Conservation (phyloP, 1,140 invertebrate species). For the Bombyx mori region ASM3026992v2 NC_085123.1:5156001-5156500, state of each 20-base stretch:
- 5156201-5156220: constrained; percentile 27
- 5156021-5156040: constrained; percentile 50
- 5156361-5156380: too few species aligned
- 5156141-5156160: constrained; percentile 77
- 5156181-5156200: constrained; percentile 43
- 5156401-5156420: too few species aligned
- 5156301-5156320: too few species aligned
- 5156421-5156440: too few species aligned
- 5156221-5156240: constrained; percentile 57
- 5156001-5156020: constrained; percentile 43
- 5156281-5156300: too few species aligned
- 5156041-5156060: constrained; percentile 77
- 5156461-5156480: too few species aligned
- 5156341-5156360: too few species aligned
- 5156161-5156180: constrained; percentile 82
- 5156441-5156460: too few species aligned
- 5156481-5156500: too few species aligned
- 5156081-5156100: constrained; percentile 78
- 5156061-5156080: constrained; percentile 78
- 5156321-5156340: too few species aligned
- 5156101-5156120: constrained; percentile 78
- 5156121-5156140: constrained; percentile 79
- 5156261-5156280: too few species aligned
- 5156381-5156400: too few species aligned
- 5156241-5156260: constrained; percentile 9